Evolutionary conservation across 2,888 invertebrate genomes (phyloP).

Genomic region (Trissoscelio sp.): DNA sequence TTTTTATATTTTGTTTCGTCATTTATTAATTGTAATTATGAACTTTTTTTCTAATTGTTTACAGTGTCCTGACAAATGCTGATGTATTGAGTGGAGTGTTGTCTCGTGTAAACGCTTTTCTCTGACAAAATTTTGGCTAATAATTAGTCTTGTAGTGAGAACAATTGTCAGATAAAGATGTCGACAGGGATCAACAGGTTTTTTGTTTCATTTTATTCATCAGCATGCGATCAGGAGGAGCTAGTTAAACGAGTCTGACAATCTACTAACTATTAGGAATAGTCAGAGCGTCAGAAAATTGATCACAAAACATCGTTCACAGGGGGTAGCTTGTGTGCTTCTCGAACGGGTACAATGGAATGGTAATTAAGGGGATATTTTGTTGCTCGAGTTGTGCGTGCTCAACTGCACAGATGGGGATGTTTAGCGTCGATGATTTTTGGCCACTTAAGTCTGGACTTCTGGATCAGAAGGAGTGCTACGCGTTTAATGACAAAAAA

Average conservation of each 20-base stretch:
- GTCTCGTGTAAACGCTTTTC: neutral
- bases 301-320: too few species aligned
- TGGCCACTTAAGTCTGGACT: conserved; percentile 43
- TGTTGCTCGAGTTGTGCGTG: conserved; percentile 25
- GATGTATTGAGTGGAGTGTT: too few species aligned
- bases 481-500: conserved; percentile 4
- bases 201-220: too few species aligned
- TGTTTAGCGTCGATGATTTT: conserved; percentile 32
- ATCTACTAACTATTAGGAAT: neutral
- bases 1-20: neutral
- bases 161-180: too few species aligned
- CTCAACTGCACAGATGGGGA: conserved; percentile 37
- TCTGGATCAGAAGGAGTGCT: neutral
- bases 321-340: too few species aligned
- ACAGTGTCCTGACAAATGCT: conserved; percentile 26
- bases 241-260: neutral
- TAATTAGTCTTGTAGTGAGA: too few species aligned
- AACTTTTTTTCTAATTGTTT: conserved; percentile 8
- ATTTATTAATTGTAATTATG: neutral
- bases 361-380: neutral
- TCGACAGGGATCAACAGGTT: too few species aligned
- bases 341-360: conserved; percentile 2
- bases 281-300: too few species aligned
- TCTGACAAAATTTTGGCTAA: conserved; percentile 10
- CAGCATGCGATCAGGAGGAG: too few species aligned